Percentiles rank a stretch among this genome's conserved stretches.
These are phyloP conservation scores for Stictocephala bisonia DNA, from an alignment of 2,888 invertebrate species.

Conservation along the genomic window DNA sequence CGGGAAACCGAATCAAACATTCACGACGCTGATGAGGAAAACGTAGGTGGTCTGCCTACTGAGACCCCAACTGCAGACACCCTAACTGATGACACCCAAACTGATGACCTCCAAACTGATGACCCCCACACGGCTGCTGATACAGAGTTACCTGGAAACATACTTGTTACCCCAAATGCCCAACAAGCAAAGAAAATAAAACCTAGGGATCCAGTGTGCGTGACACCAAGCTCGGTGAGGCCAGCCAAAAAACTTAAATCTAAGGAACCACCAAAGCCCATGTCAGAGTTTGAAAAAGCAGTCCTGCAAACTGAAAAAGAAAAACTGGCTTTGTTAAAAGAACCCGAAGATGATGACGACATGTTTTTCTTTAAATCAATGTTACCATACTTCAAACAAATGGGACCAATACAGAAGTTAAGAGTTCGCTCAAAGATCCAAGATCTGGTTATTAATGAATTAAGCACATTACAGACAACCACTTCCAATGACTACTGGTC, in stretches of 20 bases:
- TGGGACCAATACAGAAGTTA: conserved; percentile 14
- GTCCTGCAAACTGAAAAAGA: conserved; percentile 7
- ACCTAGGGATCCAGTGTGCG: conserved; percentile 4
- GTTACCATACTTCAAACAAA: conserved; percentile 18
- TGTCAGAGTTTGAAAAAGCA: conserved; percentile 4
- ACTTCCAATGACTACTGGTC: too few relatives aligned
- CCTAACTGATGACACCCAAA: too few relatives aligned
- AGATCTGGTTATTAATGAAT: conserved; percentile 13
- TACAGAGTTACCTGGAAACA: too few relatives aligned
- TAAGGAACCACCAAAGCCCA: neutral
- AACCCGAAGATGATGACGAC: conserved; percentile 32
- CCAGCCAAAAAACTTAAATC: neutral
- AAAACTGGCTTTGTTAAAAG: neutral
- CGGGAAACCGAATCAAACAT: conserved; percentile 13
- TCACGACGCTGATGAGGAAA: neutral
- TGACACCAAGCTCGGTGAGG: conserved; percentile 7
- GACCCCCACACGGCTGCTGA: too few relatives aligned
- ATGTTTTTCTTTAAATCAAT: conserved; percentile 21
- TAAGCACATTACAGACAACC: neutral
- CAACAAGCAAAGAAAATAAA: neutral
- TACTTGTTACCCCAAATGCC: neutral
- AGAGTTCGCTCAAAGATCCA: conserved; percentile 4
- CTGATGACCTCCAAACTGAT: too few relatives aligned
- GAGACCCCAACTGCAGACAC: too few relatives aligned
- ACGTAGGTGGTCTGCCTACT: too few relatives aligned